Base-by-base conservation (phyloP, 2,888 invertebrate genomes). In the Pelosia muscerda region DNA sequence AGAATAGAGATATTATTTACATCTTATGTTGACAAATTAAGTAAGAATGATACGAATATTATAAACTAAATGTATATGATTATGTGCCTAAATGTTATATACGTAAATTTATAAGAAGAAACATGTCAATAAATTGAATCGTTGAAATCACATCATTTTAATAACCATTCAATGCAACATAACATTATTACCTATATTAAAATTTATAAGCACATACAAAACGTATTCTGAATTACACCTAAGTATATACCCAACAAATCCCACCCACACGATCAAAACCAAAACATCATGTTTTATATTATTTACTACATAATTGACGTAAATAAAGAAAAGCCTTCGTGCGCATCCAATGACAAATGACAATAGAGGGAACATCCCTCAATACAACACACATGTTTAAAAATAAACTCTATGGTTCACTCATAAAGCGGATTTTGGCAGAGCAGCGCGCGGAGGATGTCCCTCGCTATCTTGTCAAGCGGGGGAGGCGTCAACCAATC, bases 281-380 rank as follows among this genome's bases (percentile, higher is more conserved):
- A 71, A 59, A 72, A 4, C 68, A 63, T 76, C 71, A 76, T 76
- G 67, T 76, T 77, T 74, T 71, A n/a, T n/a, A n/a, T n/a, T 69
- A 72, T 68, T 58, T 68, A 56, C 11, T 84, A 91, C 69, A 89
- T 89, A 88, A 84, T 77, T 77, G 84, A 85, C 89, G 88, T 93
- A 94, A 88, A 93, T 91, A 92, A 89, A 87, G 90, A 91, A 92
- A 93, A 93, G 87, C 90, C 88, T 91, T 84, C 75, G 77, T 86
- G 87, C 91, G 87, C 93, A 94, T 94, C 94, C 94, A 94, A 94
- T 94, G 92, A 94, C 93, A 92, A 91, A 87, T 92, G 93, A 92
- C 92, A 94, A 84, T 78, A 76, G 90, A 91, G 90, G 92, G 92
- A 86, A 88, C 93, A 92, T 94, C 95, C 95, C 95, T 94, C 92